Conservation (phyloP, 2,888 invertebrate species). For the Hypercompe scribonia region DNA sequence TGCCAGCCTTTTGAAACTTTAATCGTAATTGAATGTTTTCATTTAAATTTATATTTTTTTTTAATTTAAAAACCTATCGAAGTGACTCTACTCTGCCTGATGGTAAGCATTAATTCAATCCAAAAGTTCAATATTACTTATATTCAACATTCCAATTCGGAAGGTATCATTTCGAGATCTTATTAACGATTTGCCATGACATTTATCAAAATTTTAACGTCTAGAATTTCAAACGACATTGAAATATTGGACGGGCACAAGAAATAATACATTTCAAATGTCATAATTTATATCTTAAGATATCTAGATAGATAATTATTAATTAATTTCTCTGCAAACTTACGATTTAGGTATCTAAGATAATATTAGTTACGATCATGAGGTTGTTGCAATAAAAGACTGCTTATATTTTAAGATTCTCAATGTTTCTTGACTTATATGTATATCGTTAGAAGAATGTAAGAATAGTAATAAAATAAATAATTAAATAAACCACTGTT, state of each 20-base stretch:
- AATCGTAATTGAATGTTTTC: too few relatives aligned
- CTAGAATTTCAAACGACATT: not conserved
- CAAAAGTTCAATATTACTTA: not conserved
- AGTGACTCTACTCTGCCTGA: too few relatives aligned
- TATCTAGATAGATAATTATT: not conserved
- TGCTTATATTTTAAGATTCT: not conserved
- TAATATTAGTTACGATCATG: too few relatives aligned
- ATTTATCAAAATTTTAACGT: not conserved
- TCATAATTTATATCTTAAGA: not conserved
- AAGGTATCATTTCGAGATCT: not conserved
- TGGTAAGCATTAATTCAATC: too few relatives aligned
- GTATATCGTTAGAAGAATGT: not conserved
- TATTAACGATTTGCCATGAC: not conserved
- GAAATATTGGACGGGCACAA: not conserved
- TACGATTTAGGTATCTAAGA: not conserved
- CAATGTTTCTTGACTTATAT: not conserved
- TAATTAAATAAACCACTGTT: not conserved
- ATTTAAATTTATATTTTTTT: too few relatives aligned
- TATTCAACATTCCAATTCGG: not conserved
- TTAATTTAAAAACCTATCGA: too few relatives aligned
- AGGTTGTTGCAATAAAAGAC: not conserved
- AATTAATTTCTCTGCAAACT: not conserved
- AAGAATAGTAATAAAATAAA: not conserved
- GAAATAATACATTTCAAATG: not conserved
- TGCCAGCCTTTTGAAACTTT: too few relatives aligned